Evolutionary conservation across 2,888 invertebrate species (phyloP).

Genomic region (Drosophila peninsularis): DNA sequence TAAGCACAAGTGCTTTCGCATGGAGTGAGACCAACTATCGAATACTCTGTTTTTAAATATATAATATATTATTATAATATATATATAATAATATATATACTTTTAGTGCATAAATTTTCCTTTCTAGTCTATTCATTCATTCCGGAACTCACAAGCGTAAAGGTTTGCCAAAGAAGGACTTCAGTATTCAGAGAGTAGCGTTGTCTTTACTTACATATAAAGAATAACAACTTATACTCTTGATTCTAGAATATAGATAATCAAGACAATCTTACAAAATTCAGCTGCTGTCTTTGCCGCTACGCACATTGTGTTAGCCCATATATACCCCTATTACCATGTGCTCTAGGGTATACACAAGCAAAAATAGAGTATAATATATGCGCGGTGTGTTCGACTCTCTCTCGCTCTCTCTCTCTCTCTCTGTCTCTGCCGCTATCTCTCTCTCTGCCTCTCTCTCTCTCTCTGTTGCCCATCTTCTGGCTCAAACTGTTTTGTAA

Average conservation of each 20-base stretch:
- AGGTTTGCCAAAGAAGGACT: too few species aligned
- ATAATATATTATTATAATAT: too few species aligned
- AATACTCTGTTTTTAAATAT: neutral
- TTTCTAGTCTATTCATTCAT: neutral
- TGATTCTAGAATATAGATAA: too few species aligned
- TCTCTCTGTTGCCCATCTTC: neutral
- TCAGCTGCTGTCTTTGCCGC: neutral
- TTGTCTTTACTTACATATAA: too few species aligned
- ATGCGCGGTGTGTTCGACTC: neutral
- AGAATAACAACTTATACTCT: too few species aligned
- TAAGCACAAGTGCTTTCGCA: neutral
- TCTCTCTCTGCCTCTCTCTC: neutral
- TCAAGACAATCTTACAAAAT: neutral
- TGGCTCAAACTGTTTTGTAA: slow-evolving; percentile 29
- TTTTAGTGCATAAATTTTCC: too few species aligned
- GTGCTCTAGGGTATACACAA: neutral
- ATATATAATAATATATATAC: too few species aligned
- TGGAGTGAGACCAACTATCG: too few species aligned
- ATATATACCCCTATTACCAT: neutral
- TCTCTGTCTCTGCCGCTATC: too few species aligned
- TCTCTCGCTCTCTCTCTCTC: neutral
- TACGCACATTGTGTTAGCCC: neutral
- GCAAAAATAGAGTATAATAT: slow-evolving; percentile 1
- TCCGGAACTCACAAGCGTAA: too few species aligned
- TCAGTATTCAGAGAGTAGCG: too few species aligned